Conservation (phyloP, 1,140 invertebrate genomes). For the Lepidurus apus region DNA sequence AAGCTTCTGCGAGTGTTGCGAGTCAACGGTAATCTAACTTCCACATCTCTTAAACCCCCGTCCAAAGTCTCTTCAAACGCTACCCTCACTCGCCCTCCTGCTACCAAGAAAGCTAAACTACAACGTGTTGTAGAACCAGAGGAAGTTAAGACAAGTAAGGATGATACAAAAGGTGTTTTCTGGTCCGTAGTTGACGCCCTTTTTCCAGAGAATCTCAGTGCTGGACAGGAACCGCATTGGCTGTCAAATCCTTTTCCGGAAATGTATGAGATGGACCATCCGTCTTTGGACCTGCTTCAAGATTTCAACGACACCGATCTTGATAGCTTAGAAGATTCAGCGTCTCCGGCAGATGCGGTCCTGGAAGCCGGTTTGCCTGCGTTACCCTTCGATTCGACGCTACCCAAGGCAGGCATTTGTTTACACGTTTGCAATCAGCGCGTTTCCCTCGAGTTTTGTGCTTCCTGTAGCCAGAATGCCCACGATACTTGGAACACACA, state of each 20-base stretch:
- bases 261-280: not conserved
- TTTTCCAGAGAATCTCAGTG: not conserved
- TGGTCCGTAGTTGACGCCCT: not conserved
- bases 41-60: conserved; percentile 25
- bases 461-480: conserved; percentile 23
- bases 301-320: conserved; percentile 27
- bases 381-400: not conserved
- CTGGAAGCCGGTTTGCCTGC: not conserved
- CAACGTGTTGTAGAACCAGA: not conserved
- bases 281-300: conserved; percentile 20
- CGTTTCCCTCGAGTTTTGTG: conserved; percentile 32
- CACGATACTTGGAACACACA: not conserved
- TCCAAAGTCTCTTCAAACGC: not conserved
- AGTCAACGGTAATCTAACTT: conserved; percentile 13
- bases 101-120: conserved; percentile 17
- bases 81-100: not conserved
- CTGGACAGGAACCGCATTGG: conserved; percentile 23
- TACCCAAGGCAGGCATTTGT: conserved; percentile 21
- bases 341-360: not conserved
- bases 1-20: conserved; percentile 22
- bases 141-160: not conserved
- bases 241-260: conserved; percentile 16
- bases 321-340: not conserved
- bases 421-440: conserved; percentile 31
- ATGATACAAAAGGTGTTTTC: not conserved